These are phyloP conservation scores for Xiphophorus maculatus DNA, from an alignment of 2,113 vertebrate species.

Conservation along the genomic window DNA sequence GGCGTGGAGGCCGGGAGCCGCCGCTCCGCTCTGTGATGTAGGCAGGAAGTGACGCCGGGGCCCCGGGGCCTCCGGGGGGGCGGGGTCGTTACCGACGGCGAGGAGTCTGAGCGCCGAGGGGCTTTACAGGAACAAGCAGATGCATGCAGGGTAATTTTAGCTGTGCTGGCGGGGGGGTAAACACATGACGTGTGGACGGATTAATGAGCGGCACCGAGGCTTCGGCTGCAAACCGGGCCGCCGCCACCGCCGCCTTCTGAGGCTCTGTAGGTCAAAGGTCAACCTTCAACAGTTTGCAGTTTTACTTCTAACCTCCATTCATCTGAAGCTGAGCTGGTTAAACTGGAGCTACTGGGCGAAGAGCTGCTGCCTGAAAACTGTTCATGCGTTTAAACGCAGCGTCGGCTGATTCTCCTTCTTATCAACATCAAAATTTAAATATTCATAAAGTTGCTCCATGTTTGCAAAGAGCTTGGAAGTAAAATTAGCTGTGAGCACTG, in stretches of 20 bases:
- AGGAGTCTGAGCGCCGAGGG: conserved; percentile 38
- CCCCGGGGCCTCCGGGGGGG: conserved; percentile 36
- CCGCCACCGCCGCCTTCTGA: no score
- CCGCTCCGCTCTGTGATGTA: conserved; percentile 35
- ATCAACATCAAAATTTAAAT: no score
- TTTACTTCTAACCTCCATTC: neutral
- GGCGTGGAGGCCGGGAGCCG: neutral
- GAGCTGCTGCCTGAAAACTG: no score
- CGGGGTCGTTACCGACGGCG: conserved; percentile 60
- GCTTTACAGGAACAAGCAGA: conserved; percentile 69
- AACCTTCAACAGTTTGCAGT: neutral
- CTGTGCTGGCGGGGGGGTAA: conserved; percentile 35
- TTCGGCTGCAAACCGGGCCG: neutral
- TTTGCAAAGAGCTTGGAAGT: no score
- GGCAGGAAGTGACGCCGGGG: conserved; percentile 61
- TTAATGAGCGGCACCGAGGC: neutral
- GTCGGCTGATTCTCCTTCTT: no score
- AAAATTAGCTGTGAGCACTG: no score
- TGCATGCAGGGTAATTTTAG: conserved; percentile 78
- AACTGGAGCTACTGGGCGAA: no score
- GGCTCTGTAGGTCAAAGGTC: neutral
- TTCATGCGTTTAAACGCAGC: no score
- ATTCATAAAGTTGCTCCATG: no score
- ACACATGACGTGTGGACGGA: conserved; percentile 38
- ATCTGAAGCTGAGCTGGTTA: no score